Conservation (phyloP, 1,140 invertebrate genomes). For the Sinella curviseta region DNA sequence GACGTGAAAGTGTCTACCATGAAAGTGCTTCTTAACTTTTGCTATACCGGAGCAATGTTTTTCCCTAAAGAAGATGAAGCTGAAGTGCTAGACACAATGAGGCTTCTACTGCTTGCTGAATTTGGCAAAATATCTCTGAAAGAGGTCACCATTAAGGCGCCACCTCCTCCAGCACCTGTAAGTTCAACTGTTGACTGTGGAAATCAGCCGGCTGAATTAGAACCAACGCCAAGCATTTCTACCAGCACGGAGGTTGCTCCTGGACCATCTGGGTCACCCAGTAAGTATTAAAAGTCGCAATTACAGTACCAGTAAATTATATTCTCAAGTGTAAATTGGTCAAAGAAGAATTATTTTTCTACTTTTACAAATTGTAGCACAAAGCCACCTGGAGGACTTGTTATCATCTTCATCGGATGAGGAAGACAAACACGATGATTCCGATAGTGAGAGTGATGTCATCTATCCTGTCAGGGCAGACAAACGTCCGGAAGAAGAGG, state of each 20-base stretch:
- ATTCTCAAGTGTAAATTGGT: too few relatives aligned
- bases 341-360: too few relatives aligned
- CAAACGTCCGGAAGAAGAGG: neutral
- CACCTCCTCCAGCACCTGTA: neutral
- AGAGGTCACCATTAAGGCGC: neutral
- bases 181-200: neutral
- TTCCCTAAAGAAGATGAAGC: slow-evolving; percentile 27
- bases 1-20: slow-evolving; percentile 35
- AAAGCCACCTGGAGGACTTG: too few relatives aligned
- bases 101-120: slow-evolving; percentile 27
- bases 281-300: too few relatives aligned
- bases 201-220: neutral
- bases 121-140: slow-evolving; percentile 9
- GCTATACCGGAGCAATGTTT: slow-evolving; percentile 41
- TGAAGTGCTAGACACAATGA: slow-evolving; percentile 37
- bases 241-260: neutral
- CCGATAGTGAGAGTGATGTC: neutral
- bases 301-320: too few relatives aligned
- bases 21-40: slow-evolving; percentile 34
- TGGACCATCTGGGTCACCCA: too few relatives aligned
- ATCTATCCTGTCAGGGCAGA: neutral
- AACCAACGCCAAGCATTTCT: neutral
- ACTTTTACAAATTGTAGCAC: too few relatives aligned
- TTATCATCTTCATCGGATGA: too few relatives aligned
- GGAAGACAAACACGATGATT: neutral